phyloP scores from a whole-genome alignment of 2,888 invertebrate genomes.

The Dichetophora obliterata region DNA sequence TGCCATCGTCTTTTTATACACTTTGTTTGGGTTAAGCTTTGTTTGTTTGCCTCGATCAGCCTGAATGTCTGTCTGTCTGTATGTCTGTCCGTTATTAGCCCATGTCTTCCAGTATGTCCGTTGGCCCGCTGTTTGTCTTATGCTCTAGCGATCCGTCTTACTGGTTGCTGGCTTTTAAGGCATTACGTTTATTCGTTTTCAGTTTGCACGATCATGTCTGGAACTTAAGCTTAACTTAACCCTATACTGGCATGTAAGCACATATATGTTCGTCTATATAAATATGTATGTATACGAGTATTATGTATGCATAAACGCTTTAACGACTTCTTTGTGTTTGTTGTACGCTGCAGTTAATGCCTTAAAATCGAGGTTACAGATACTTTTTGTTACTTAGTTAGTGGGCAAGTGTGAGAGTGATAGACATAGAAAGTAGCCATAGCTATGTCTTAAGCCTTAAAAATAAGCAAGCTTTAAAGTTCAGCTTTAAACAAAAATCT shows the following conservation, averaged over 20 bases:
- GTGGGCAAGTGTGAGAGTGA: not conserved
- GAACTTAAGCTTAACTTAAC: conserved; percentile 47
- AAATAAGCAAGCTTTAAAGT: conserved; percentile 30
- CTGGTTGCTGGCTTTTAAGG: conserved; percentile 19
- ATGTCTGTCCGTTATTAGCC: conserved; percentile 1
- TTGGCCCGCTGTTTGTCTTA: conserved; percentile 27
- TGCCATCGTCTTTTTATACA: not conserved
- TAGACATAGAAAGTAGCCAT: not conserved
- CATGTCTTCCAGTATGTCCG: not conserved
- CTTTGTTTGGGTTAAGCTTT: conserved; percentile 21
- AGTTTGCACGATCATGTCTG: conserved; percentile 48
- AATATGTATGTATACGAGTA: not conserved
- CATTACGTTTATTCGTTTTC: conserved; percentile 40
- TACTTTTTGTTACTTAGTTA: conserved; percentile 45
- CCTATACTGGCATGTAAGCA: not conserved
- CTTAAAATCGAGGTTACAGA: conserved; percentile 66
- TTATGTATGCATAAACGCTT: not conserved
- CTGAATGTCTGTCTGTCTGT: conserved; percentile 15
- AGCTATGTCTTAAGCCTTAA: not conserved
- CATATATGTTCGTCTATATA: not conserved
- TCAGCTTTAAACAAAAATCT: conserved; percentile 21
- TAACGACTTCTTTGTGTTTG: not conserved
- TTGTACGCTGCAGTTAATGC: conserved; percentile 60
- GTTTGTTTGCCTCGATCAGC: conserved; percentile 18
- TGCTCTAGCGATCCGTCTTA: conserved; percentile 27